Base-by-base conservation (phyloP, 1,140 invertebrate genomes). In the Trichonephila clavipes region DNA sequence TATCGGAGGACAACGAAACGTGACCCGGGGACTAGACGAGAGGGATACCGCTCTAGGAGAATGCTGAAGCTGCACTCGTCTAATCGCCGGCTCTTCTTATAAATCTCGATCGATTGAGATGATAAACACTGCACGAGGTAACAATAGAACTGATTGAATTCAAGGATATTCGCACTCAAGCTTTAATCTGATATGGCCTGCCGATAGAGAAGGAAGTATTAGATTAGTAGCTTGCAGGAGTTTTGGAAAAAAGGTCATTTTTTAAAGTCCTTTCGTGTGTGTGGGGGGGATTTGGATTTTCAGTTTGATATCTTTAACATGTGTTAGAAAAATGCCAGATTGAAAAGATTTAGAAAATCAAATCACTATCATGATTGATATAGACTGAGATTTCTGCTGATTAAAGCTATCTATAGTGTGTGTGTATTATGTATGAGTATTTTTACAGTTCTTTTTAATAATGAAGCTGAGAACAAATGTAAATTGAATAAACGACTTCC, bases 1-100 rank as follows among this genome's bases (percentile, higher is more conserved):
- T 89, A 89, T 90, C 89, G 59, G 66, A 72, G 89, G 51, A 72
- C 89, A 59, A 59, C 24, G 58, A 40, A 64, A 90, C 89, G 89
- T 90, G 89, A 90, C 89, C 58, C 44, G 89, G 66, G 89, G 58
- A 40, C n/a, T 64, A 28, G 89, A 90, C n/a, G 89, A 77, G 58
- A 40, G 40, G 34, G 28, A 34, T 16, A 34, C 34, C 66, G 34
- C 21, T 19, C 12, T 21, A 18, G 24, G 14, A 19, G 72, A 77
- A 77, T 77, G 72, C 72, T 77, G 66, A 24, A 14, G 18, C 21
- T 14, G 61, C 59, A 89, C n/a, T 59, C 88, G n/a, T 81, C 69
- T 69, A 69, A 89, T 89, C 88, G 64, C 62, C 59, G 14, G 44
- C 69, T 58, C 62, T 72, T 28, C 21, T 21, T 24, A 77, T 89